A percentile compares a stretch with the other conserved stretches of the same genome.
These are phyloP conservation scores for Eulithis testata DNA, from an alignment of 2,888 invertebrate genomes.

Conservation along the genomic window DNA sequence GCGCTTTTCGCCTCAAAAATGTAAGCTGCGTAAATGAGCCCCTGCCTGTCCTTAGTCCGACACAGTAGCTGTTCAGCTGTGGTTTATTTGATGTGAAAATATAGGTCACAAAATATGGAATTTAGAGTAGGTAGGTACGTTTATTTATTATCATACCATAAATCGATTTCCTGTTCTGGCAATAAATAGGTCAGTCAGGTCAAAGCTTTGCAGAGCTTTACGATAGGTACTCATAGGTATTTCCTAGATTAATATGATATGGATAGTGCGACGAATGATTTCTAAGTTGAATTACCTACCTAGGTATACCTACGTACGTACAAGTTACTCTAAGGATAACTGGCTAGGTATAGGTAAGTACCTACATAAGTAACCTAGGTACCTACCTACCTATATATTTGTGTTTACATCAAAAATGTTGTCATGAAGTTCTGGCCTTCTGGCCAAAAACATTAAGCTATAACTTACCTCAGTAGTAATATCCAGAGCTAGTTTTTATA, in stretches of 20 bases:
- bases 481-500: constrained; percentile 17
- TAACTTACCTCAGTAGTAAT: constrained; percentile 43
- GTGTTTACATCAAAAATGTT: constrained; percentile 23
- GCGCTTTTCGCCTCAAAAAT: no score
- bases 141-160: neutral
- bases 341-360: neutral
- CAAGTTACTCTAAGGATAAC: neutral
- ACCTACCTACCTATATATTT: neutral
- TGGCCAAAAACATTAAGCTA: constrained; percentile 33
- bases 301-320: neutral
- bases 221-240: neutral
- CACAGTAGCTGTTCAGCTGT: no score
- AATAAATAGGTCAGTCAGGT: constrained; percentile 40
- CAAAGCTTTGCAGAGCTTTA: constrained; percentile 13
- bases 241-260: neutral
- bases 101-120: constrained; percentile 9
- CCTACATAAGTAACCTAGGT: no score
- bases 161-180: constrained; percentile 17
- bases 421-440: constrained; percentile 1
- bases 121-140: no score
- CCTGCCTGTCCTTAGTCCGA: no score
- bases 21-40: no score
- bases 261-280: neutral
- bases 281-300: neutral
- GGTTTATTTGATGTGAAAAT: constrained; percentile 6